Evolutionary conservation across 2,888 invertebrate species (phyloP).

Genomic region (Agrilus cyanescens): DNA sequence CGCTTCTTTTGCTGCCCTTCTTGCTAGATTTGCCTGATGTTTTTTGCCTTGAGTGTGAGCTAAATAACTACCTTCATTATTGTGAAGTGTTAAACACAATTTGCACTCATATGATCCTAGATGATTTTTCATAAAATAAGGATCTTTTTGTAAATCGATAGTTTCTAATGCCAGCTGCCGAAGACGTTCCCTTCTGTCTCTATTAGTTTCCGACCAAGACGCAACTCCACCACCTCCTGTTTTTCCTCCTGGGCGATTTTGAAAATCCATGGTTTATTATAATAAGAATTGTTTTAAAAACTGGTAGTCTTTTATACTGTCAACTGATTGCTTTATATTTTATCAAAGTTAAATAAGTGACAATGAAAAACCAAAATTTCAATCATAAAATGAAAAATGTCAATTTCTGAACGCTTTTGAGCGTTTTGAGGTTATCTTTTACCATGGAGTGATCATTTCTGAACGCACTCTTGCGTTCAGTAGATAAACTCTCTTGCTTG

Average conservation of each 20-base stretch:
- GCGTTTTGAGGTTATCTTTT: no score
- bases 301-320: no score
- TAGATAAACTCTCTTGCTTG: no score
- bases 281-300: no score
- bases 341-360: no score
- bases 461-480: no score
- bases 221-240: slow-evolving; percentile 99
- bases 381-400: no score
- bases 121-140: slow-evolving; percentile 99
- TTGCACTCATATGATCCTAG: slow-evolving; percentile 95
- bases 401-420: no score
- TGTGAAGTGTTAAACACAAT: slow-evolving; percentile 93
- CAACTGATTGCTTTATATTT: no score
- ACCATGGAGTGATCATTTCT: no score
- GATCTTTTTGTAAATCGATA: slow-evolving; percentile 98
- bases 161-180: slow-evolving; percentile 95
- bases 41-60: slow-evolving; percentile 99
- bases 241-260: slow-evolving; percentile 97
- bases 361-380: no score
- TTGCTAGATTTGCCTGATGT: slow-evolving; percentile 96
- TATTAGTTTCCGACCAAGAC: slow-evolving; percentile 96
- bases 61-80: slow-evolving; percentile 97
- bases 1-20: slow-evolving; percentile 96
- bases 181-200: slow-evolving; percentile 89
- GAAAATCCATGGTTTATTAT: slow-evolving; percentile 77